Conservation (phyloP, 2,113 vertebrate species). For the Trachemys scripta region DNA sequence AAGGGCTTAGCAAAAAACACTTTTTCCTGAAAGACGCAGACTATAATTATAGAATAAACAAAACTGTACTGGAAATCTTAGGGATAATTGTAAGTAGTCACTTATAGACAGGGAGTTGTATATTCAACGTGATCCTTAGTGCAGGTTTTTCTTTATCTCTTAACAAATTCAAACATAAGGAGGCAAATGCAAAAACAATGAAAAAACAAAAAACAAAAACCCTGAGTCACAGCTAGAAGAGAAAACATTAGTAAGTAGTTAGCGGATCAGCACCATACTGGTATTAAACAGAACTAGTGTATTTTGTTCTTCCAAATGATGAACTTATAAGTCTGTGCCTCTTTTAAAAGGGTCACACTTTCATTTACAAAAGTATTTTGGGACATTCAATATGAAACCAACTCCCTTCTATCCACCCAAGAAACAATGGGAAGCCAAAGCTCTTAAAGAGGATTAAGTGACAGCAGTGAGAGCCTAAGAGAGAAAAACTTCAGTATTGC, state of each 20-base stretch:
- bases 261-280: background rate
- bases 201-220: background rate
- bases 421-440: conserved; percentile 13
- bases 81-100: background rate
- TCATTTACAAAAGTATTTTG: background rate
- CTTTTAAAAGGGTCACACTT: background rate
- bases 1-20: background rate
- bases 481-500: background rate
- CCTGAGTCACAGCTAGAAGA: background rate
- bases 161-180: background rate
- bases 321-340: background rate
- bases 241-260: background rate
- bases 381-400: background rate
- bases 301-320: background rate
- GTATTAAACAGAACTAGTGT: background rate
- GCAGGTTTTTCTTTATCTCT: background rate
- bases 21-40: background rate
- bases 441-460: background rate
- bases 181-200: background rate
- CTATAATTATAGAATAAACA: background rate
- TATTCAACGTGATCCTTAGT: background rate
- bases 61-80: background rate
- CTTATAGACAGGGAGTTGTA: background rate
- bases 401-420: background rate
- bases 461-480: background rate